Percentiles rank a stretch among this genome's conserved stretches.
Evolutionary conservation across 2,113 vertebrate genomes (phyloP).

Genomic region (Meriones unguiculatus): DNA sequence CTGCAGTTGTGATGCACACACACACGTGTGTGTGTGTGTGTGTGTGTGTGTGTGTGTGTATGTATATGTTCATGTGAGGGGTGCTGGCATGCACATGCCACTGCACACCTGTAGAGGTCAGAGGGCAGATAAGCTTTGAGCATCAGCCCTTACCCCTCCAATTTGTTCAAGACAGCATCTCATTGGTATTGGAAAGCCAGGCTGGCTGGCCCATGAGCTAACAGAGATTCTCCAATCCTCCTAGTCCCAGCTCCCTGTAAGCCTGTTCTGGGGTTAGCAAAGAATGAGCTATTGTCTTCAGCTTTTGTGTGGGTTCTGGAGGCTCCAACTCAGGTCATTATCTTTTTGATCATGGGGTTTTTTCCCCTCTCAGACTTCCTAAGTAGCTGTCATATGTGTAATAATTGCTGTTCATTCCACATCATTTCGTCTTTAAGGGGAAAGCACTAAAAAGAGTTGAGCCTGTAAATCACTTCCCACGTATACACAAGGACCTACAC

Average conservation of each 20-base stretch:
- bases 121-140: neutral
- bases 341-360: neutral
- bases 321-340: neutral
- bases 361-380: neutral
- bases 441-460: neutral
- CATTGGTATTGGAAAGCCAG: neutral
- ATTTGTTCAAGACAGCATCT: neutral
- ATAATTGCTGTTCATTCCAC: neutral
- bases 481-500: neutral
- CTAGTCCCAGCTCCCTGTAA: neutral
- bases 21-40: neutral
- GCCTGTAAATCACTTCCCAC: neutral
- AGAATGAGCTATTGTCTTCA: neutral
- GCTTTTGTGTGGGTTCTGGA: neutral
- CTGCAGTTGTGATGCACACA: neutral
- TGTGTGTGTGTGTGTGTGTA: no score
- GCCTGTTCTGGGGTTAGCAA: neutral
- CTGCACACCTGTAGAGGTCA: neutral
- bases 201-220: neutral
- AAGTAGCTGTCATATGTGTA: neutral
- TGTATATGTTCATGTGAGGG: neutral
- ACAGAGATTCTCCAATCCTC: neutral
- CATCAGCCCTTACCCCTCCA: neutral
- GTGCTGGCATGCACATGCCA: no score
- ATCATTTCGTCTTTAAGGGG: neutral